These are phyloP conservation scores for Torymus auratus DNA, from an alignment of 2,888 invertebrate genomes.

Conservation along the genomic window DNA sequence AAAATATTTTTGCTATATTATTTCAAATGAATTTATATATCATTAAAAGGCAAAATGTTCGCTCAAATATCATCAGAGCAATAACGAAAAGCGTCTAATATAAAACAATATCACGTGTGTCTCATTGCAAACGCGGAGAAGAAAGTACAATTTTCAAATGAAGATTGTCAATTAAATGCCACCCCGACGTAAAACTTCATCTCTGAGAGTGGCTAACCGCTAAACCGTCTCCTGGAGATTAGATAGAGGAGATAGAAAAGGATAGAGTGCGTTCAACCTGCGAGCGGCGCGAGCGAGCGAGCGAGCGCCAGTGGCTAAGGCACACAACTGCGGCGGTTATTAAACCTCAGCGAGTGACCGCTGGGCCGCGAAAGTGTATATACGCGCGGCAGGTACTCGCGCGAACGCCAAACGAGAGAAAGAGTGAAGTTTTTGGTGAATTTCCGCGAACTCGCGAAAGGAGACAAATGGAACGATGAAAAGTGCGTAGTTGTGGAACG, in stretches of 20 bases:
- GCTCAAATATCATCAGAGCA: too few relatives aligned
- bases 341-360: conserved; percentile 29
- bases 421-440: too few relatives aligned
- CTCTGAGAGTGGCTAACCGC: background rate
- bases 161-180: background rate
- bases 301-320: conserved; percentile 10
- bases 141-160: too few relatives aligned
- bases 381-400: background rate
- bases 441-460: too few relatives aligned
- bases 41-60: too few relatives aligned
- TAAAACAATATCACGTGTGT: too few relatives aligned
- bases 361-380: background rate
- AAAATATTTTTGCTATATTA: too few relatives aligned
- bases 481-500: too few relatives aligned
- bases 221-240: background rate
- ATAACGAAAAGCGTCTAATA: too few relatives aligned
- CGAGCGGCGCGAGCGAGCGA: background rate
- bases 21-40: too few relatives aligned
- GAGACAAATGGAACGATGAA: too few relatives aligned
- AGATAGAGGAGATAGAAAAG: conserved; percentile 18
- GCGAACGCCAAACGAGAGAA: background rate
- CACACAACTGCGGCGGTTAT: conserved; percentile 20
- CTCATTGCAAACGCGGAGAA: too few relatives aligned
- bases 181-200: background rate
- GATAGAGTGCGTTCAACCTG: conserved; percentile 47